phyloP scores from a whole-genome alignment of 2,888 invertebrate genomes.

The Nomada ferruginata region DNA sequence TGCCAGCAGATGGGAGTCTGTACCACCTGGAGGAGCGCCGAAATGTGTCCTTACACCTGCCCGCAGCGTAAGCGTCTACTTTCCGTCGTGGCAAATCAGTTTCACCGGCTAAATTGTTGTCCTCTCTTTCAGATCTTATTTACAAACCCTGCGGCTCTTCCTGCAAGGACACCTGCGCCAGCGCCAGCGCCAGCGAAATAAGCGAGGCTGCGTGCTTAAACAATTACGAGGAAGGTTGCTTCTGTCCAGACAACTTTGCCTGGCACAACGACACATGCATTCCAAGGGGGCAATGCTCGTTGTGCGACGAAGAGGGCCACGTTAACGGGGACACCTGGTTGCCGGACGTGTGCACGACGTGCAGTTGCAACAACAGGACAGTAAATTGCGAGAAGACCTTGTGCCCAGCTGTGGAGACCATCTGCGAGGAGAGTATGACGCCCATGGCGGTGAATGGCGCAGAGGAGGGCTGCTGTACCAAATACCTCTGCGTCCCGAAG shows the following conservation, averaged over 20 bases:
- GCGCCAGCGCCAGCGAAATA: constrained; percentile 86
- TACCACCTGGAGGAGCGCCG: constrained; percentile 88
- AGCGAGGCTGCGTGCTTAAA: constrained; percentile 83
- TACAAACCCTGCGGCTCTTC: constrained; percentile 86
- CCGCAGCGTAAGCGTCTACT: constrained; percentile 79
- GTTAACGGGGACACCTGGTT: constrained; percentile 89
- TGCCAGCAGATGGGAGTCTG: constrained; percentile 90
- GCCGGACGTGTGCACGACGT: constrained; percentile 90
- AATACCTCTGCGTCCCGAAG: constrained; percentile 88
- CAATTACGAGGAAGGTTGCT: constrained; percentile 90
- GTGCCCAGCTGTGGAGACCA: constrained; percentile 86
- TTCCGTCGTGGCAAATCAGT: not conserved
- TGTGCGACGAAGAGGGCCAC: constrained; percentile 91
- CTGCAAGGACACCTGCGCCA: constrained; percentile 89
- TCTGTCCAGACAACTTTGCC: constrained; percentile 91
- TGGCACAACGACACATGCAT: constrained; percentile 91
- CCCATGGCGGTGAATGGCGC: constrained; percentile 85
- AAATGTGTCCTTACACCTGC: constrained; percentile 89
- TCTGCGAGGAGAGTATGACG: constrained; percentile 87
- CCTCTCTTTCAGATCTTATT: constrained; percentile 79
- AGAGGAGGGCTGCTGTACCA: constrained; percentile 89
- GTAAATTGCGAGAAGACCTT: constrained; percentile 88
- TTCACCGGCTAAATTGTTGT: not conserved
- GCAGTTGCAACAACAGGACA: constrained; percentile 87
- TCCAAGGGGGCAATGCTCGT: constrained; percentile 87